phyloP scores from a whole-genome alignment of 1,140 invertebrate genomes.

The Megalonaias nervosa region DNA sequence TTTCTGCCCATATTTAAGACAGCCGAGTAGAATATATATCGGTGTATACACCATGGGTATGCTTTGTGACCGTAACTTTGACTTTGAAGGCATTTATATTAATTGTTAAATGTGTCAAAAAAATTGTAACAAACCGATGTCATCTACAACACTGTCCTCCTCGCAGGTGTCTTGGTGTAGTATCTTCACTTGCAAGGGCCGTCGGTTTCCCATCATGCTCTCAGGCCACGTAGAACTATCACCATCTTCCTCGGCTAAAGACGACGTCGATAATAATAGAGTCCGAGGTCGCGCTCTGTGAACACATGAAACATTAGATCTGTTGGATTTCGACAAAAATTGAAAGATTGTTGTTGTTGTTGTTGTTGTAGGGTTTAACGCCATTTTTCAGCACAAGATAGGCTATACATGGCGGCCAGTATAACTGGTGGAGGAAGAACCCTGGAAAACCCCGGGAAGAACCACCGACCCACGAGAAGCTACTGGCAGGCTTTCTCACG shows the following conservation, averaged over 20 bases:
- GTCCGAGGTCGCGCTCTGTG: constrained; percentile 3
- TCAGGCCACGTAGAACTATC: not conserved
- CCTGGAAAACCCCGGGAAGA: too few species aligned
- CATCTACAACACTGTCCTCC: constrained; percentile 65
- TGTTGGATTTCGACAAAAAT: too few species aligned
- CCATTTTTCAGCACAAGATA: too few species aligned
- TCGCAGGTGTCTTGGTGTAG: constrained; percentile 52
- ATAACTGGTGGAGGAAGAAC: too few species aligned
- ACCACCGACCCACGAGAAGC: too few species aligned
- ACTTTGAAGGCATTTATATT: not conserved
- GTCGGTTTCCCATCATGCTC: not conserved
- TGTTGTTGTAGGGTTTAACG: too few species aligned
- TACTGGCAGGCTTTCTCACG: too few species aligned
- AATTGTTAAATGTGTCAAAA: not conserved
- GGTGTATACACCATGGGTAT: not conserved
- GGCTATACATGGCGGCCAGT: too few species aligned
- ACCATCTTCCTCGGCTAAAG: constrained; percentile 44
- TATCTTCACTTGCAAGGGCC: constrained; percentile 22
- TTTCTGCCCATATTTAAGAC: too few species aligned
- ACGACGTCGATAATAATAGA: constrained; percentile 29
- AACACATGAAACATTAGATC: too few species aligned
- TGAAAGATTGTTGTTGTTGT: too few species aligned
- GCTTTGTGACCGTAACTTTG: not conserved
- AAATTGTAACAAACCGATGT: constrained; percentile 62
- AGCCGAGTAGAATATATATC: too few species aligned